Evolutionary conservation across 2,888 invertebrate genomes (phyloP), one percentile per base, ranked within the genome.

Genomic region (Tetranychus truncatus): DNA sequence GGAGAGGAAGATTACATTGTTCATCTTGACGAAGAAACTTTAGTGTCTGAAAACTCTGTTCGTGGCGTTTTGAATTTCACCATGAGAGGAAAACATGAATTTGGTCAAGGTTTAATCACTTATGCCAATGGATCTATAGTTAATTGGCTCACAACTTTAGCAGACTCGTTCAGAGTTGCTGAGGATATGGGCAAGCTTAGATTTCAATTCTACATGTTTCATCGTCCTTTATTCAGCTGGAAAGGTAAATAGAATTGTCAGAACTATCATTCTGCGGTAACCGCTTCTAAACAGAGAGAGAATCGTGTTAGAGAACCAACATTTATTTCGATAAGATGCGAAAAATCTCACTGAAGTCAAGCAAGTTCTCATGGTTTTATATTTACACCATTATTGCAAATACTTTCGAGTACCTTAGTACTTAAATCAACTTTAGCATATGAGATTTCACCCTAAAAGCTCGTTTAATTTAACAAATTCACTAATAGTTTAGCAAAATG

Each of bases 121-220:
- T 96, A 96, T 84, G 95, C 95, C 6, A 95, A 94, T 84, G 95
- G 95, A 83, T 89, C 92, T 74, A 83, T 96, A 78, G 92, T 95
- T 74, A 96, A 96, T 82, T 95, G 95, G 95, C 86, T 95, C 77
- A 96, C 95, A 24, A 96, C 96, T 0, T 84, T 96, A 79, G 95
- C 95, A 18, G 96, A 96, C 82, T 93, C 92, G 81, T 95, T 91
- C 83, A 88, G 96, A 78, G 95, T 96, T 1, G 91, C 95, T 44
- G 95, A 96, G 84, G 96, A 96, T 81, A 94, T 96, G 95, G 96
- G 96, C 76, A 96, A 96, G 84, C 84, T 96, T 75, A 87, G 94
- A 80, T 86, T 93, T 78, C 95, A 95, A 83, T 94, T 96, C 82
- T 89, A 89, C 80, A 85, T 91, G 83, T 95, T 96, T 83, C 94